These are phyloP conservation scores for Sipha flava DNA, from an alignment of 1,140 invertebrate species.

Conservation along the genomic window DNA sequence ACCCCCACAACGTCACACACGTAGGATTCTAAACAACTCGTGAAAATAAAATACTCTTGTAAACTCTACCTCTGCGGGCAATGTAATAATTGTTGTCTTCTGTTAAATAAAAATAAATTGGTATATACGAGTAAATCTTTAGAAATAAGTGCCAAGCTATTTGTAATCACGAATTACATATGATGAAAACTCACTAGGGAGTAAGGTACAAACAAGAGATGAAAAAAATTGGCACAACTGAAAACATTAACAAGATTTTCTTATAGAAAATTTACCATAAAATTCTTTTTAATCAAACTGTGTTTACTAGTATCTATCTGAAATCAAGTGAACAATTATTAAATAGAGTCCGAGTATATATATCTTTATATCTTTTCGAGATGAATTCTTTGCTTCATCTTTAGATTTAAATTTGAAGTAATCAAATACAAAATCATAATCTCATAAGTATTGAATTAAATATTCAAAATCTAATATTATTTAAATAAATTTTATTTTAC, in stretches of 20 bases:
- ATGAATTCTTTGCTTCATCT: too few relatives aligned
- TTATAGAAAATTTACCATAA: neutral
- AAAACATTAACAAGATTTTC: neutral
- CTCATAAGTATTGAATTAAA: too few relatives aligned
- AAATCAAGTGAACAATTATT: too few relatives aligned
- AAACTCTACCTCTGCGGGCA: too few relatives aligned
- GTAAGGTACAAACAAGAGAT: neutral
- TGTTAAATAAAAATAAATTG: neutral
- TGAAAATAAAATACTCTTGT: neutral
- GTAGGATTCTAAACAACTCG: too few relatives aligned
- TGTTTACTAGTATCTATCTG: neutral
- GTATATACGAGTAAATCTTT: neutral
- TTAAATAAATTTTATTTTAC: too few relatives aligned
- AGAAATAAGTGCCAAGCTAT: neutral
- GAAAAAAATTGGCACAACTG: neutral
- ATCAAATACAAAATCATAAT: too few relatives aligned
- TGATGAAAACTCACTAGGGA: neutral
- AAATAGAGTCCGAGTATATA: too few relatives aligned
- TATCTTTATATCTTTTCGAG: too few relatives aligned
- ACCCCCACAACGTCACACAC: too few relatives aligned
- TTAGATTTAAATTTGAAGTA: too few relatives aligned
- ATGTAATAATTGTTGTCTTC: neutral
- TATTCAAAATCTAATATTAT: too few relatives aligned
- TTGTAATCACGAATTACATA: neutral
- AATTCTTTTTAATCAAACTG: neutral